Evolutionary conservation across 1,140 invertebrate genomes (phyloP).

Genomic region (Drosophila mauritiana): DNA sequence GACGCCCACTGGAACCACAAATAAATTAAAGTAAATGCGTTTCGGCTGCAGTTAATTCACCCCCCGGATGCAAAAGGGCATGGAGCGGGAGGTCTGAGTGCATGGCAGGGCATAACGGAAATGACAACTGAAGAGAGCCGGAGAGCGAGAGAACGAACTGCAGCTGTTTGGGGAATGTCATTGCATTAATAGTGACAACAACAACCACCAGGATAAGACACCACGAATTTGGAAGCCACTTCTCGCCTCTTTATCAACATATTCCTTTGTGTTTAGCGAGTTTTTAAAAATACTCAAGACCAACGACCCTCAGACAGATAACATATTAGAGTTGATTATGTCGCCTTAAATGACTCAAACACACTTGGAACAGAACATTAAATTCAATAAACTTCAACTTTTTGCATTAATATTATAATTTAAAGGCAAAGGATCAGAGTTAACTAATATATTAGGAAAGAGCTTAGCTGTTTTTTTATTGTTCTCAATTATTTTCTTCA

Average conservation of each 20-base stretch:
- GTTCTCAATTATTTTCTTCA: neutral
- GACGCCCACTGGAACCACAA: conserved; percentile 33
- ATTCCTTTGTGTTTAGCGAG: neutral
- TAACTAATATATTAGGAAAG: no score
- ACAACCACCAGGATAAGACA: conserved; percentile 27
- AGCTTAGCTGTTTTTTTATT: neutral
- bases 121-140: conserved; percentile 50
- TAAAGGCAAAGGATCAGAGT: no score
- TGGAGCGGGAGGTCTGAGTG: neutral
- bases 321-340: neutral
- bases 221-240: conserved; percentile 17
- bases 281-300: no score
- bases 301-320: neutral
- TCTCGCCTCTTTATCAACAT: neutral
- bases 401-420: no score
- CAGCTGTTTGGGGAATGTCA: conserved; percentile 53
- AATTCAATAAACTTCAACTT: neutral
- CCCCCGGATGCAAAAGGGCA: conserved; percentile 23
- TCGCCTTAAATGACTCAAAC: neutral
- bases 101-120: conserved; percentile 40
- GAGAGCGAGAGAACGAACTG: conserved; percentile 25
- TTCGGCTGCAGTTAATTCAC: conserved; percentile 45
- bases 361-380: neutral
- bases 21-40: conserved; percentile 62
- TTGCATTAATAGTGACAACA: conserved; percentile 62